Base-by-base conservation (phyloP, 2,113 vertebrate genomes). In the Gopherus flavomarginatus region DNA sequence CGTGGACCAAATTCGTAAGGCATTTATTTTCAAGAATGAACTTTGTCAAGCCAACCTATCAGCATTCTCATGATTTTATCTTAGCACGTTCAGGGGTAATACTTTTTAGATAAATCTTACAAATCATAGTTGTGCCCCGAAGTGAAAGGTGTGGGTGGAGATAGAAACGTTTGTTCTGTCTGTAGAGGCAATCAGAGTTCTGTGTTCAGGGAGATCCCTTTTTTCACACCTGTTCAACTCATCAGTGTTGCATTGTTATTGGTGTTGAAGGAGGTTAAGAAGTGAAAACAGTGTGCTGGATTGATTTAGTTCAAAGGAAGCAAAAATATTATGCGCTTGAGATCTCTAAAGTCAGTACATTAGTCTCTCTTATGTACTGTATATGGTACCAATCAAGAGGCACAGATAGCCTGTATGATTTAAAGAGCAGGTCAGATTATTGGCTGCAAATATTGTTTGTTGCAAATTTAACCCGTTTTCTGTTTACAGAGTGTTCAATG, bases 111-210 rank as follows among this genome's bases (percentile, higher is more conserved):
- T 93, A 97, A 57, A 86, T 92, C 97, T 69, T 29, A 97, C 96
- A 97, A 97, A 95, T 86, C 78, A 81, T 95, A 82, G 93, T 94
- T 87, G 97, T 96, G 94, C 90, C 96, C 93, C 88, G 90, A 90
- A 96, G 96, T 91, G 97, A 96, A 97, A 96, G 97, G 96, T 96
- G 94, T 49, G 96, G 95, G 97, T 96, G 97, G 97, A 29, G 2
- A 97, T 35, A 35, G 29, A 96, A 97, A 97, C 94, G 95, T 97
- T 96, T 97, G 95, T 94, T 91, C 96, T 96, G 96, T 97, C 96
- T 96, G 81, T 95, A 79, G 93, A 75, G 87, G 21, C 84, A 94
- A 50, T 0, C 38, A 26, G 38, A 77, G 26, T 77, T 22, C 72
- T 13, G 0, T 93, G 96, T 95, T 44, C 38, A 2, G 84, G 97